Base-by-base conservation (phyloP, 1,140 invertebrate genomes). In the Cotesia vestalis region DNA sequence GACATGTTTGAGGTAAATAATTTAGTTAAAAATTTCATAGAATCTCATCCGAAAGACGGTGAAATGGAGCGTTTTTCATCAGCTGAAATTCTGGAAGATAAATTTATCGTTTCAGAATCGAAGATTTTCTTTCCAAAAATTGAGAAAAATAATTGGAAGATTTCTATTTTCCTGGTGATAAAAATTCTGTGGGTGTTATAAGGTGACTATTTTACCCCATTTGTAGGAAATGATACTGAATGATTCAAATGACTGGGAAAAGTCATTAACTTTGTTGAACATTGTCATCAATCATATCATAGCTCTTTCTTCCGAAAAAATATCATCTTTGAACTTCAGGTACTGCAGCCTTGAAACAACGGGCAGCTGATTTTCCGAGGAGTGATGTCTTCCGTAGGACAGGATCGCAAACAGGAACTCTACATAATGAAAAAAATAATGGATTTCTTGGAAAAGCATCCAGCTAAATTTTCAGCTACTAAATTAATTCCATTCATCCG, bases 371-470 rank as follows among this genome's bases (percentile, higher is more conserved):
- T 84, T 46, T 34, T 75, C 17, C 20, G 66, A 4, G 77, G 77
- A 40, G 69, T 84, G 14, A 71, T 46, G 57, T 80, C 77, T 12
- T 1, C 60, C 12, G 17, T 75, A 9, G 73, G 77, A 51, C 78
- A 79, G 8, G 52, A 79, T 8, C 78, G 85, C 2, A 88, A 86
- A 75, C 78, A 85, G 74, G 81, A 79, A 64, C 74, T 84, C 53
- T 83, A 80, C 73, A 51, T 86, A 53, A 46, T 12, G n/a, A 68
- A 9, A 8, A 66, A 51, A 52, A 55, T 35, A 11, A 69, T 20
- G 17, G 46, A 6, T 66, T 62, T 6, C 53, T 70, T 81, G 71
- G 76, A 9, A 66, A 78, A 14, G 52, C 72, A n/a, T 63, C 80
- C 3, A 87, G 80, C 77, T 20, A 52, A 20, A 20, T 20, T 2